Percentiles rank a stretch among this genome's conserved stretches.
These are phyloP conservation scores for Pithys albifrons DNA, from an alignment of 2,113 vertebrate genomes.

Conservation along the genomic window DNA sequence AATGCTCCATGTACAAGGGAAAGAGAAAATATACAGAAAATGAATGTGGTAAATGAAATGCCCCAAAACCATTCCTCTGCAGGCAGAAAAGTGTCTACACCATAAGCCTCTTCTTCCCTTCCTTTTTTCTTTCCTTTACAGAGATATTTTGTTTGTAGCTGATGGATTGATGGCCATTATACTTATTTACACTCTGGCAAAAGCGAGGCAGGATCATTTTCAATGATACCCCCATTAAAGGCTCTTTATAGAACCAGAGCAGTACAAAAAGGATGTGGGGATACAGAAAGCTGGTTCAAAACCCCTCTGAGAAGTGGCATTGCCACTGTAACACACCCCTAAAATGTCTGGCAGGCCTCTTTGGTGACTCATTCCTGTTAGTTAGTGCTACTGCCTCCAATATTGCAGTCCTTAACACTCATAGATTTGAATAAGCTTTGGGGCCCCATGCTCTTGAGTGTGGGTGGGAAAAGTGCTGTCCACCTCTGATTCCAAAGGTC, in stretches of 20 bases:
- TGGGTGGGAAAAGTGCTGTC: not conserved
- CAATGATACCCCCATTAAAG: not conserved
- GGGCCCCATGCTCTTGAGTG: not conserved
- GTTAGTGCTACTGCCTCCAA: not conserved
- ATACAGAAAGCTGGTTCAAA: not conserved
- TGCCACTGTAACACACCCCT: not conserved
- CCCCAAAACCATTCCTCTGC: not conserved
- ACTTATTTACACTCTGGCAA: not conserved
- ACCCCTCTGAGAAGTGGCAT: not conserved
- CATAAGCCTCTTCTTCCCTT: not conserved
- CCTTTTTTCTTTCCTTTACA: not conserved
- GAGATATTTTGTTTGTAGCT: not conserved
- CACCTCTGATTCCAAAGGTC: not conserved
- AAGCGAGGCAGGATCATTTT: not conserved
- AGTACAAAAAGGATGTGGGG: not conserved
- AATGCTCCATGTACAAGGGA: not conserved
- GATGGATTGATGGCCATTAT: not conserved
- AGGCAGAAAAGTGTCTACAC: not conserved
- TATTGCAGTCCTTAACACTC: not conserved
- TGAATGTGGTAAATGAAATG: not conserved
- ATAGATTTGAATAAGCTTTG: not conserved
- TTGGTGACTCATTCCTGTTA: not conserved
- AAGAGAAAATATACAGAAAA: not conserved
- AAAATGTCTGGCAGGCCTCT: not conserved
- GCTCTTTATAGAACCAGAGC: not conserved